phyloP scores from a whole-genome alignment of 2,888 invertebrate genomes.

The Eumacrocentrus americanus region DNA sequence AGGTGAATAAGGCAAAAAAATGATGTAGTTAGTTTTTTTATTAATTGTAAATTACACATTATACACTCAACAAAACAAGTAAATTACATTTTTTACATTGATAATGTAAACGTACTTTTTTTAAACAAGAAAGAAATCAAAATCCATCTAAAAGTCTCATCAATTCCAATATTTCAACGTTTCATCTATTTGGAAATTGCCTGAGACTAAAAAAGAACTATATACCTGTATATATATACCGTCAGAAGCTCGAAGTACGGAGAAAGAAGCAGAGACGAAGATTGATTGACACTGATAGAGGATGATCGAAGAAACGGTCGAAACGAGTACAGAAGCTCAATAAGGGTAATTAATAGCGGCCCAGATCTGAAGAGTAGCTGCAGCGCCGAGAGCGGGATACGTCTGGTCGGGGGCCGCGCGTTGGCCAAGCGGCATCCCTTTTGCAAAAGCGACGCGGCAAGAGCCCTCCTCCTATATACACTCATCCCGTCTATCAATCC shows the following conservation, averaged over 20 bases:
- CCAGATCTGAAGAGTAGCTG: constrained; percentile 19
- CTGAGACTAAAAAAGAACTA: too few relatives aligned
- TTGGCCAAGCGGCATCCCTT: constrained; percentile 23
- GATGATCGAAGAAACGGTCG: constrained; percentile 47
- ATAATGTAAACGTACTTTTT: too few relatives aligned
- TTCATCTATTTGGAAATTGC: too few relatives aligned
- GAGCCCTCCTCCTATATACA: constrained; percentile 8
- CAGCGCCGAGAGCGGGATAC: constrained; percentile 11
- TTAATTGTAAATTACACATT: too few relatives aligned
- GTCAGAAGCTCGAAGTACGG: too few relatives aligned
- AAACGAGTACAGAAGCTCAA: constrained; percentile 56
- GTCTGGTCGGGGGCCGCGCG: not conserved
- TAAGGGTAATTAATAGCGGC: constrained; percentile 58
- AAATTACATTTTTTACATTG: too few relatives aligned
- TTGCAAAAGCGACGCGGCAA: constrained; percentile 9
- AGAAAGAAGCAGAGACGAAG: constrained; percentile 39
- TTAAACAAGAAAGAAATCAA: not conserved
- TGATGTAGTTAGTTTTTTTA: not conserved
- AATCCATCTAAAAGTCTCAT: not conserved
- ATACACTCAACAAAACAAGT: too few relatives aligned
- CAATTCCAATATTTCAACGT: too few relatives aligned
- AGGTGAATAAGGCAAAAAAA: constrained; percentile 1
- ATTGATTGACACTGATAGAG: constrained; percentile 59
- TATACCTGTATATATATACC: too few relatives aligned
- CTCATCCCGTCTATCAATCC: constrained; percentile 23